These are phyloP conservation scores for Cololabis saira DNA, from an alignment of 2,113 vertebrate genomes.

Conservation along the genomic window DNA sequence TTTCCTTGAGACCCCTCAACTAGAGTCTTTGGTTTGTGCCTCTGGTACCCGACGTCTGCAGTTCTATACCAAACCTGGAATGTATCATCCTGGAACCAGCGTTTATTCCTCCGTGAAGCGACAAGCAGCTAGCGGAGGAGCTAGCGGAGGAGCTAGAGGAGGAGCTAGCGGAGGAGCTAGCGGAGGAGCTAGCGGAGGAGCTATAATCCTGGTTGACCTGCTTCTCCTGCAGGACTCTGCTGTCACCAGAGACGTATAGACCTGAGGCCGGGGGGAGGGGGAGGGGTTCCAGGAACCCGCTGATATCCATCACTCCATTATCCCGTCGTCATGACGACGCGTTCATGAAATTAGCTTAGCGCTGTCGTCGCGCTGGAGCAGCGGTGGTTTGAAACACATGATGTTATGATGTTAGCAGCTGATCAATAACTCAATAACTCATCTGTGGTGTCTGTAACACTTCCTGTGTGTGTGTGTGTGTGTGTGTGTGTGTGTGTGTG, in stretches of 20 bases:
- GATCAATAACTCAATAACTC: constrained; percentile 61
- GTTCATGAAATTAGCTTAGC: constrained; percentile 42
- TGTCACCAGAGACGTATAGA: constrained; percentile 44
- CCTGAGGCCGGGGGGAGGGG: constrained; percentile 39
- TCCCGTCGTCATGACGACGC: constrained; percentile 32
- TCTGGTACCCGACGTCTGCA: background rate
- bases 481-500: constrained; percentile 28
- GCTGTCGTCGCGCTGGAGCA: background rate
- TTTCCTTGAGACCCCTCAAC: too few species aligned
- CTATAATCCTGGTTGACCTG: constrained; percentile 60
- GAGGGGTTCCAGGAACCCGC: constrained; percentile 64
- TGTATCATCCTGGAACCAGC: background rate
- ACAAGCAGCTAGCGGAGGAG: background rate
- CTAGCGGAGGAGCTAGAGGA: constrained; percentile 6
- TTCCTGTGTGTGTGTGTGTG: constrained; percentile 18
- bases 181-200: constrained; percentile 30
- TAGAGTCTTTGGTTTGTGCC: background rate
- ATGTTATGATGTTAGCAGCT: too few species aligned
- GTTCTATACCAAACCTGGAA: background rate
- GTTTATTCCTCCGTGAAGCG: constrained; percentile 9
- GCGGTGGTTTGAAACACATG: background rate
- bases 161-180: background rate
- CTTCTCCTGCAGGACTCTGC: constrained; percentile 39
- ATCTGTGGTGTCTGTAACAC: constrained; percentile 17
- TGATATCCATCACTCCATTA: constrained; percentile 66